phyloP scores from a whole-genome alignment of 2,797 vertebrate genomes.

The Cephalopachus bancanus region DNA sequence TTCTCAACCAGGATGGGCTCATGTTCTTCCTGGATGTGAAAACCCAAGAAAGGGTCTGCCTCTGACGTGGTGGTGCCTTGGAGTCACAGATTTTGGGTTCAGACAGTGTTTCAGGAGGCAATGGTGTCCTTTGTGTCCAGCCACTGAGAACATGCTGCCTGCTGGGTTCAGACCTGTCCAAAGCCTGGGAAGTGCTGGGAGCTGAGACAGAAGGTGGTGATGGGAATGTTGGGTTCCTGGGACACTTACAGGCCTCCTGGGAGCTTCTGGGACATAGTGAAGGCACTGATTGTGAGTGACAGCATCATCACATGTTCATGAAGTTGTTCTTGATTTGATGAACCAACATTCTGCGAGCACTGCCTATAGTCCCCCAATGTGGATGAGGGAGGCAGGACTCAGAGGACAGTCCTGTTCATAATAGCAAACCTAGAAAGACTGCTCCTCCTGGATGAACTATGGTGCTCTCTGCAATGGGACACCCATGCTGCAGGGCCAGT shows the following conservation, averaged over 20 bases:
- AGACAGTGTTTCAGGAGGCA: background rate
- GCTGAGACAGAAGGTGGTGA: background rate
- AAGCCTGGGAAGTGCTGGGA: background rate
- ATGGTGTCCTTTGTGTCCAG: too few species aligned
- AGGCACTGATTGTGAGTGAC: accelerated
- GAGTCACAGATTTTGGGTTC: background rate
- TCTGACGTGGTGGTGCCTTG: background rate
- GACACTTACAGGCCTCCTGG: background rate
- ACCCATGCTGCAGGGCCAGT: background rate
- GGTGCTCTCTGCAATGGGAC: accelerated
- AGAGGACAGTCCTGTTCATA: background rate
- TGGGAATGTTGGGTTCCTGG: background rate
- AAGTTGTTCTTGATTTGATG: background rate
- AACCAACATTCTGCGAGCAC: background rate
- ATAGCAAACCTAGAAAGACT: background rate
- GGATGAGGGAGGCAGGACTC: background rate
- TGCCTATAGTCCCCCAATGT: background rate
- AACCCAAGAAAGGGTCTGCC: background rate
- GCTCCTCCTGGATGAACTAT: background rate
- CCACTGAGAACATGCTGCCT: accelerated
- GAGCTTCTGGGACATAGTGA: accelerated
- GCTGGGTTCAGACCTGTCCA: background rate
- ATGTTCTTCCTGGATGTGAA: background rate
- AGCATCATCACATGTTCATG: accelerated
- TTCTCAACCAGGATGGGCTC: accelerated